Evolutionary conservation across 2,113 vertebrate genomes (phyloP).

Genomic region (Myrmecophaga tridactyla): DNA sequence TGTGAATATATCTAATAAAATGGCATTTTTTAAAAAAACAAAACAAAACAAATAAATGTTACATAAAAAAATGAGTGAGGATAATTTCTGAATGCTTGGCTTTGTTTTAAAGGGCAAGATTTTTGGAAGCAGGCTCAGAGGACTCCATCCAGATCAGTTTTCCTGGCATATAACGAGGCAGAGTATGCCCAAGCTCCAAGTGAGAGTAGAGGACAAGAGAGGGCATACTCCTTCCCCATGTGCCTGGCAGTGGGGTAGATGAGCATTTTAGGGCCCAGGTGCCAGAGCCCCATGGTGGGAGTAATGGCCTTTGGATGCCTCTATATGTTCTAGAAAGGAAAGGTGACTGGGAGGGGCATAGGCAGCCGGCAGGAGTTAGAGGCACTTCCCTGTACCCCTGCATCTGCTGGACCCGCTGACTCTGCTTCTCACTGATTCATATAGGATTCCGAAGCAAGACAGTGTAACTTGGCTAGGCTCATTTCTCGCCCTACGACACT

Average conservation of each 20-base stretch:
- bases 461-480: neutral
- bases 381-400: neutral
- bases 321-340: neutral
- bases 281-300: neutral
- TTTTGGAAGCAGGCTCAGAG: conserved; percentile 55
- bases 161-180: conserved; percentile 6
- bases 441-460: neutral
- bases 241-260: neutral
- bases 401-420: neutral
- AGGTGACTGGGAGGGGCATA: neutral
- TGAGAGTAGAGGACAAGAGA: neutral
- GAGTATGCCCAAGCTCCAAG: neutral
- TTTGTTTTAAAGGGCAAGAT: conserved; percentile 70
- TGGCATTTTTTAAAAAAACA: too few species aligned
- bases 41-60: too few species aligned
- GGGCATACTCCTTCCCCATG: neutral
- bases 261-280: neutral
- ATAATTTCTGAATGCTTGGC: conserved; percentile 61
- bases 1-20: too few species aligned
- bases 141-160: conserved; percentile 50
- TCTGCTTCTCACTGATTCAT: neutral
- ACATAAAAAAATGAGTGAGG: too few species aligned
- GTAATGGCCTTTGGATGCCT: conserved; percentile 12
- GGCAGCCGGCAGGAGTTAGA: neutral
- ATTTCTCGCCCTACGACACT: neutral